These are phyloP conservation scores for Alsophila aescularia DNA, from an alignment of 2,888 invertebrate species.

Conservation along the genomic window DNA sequence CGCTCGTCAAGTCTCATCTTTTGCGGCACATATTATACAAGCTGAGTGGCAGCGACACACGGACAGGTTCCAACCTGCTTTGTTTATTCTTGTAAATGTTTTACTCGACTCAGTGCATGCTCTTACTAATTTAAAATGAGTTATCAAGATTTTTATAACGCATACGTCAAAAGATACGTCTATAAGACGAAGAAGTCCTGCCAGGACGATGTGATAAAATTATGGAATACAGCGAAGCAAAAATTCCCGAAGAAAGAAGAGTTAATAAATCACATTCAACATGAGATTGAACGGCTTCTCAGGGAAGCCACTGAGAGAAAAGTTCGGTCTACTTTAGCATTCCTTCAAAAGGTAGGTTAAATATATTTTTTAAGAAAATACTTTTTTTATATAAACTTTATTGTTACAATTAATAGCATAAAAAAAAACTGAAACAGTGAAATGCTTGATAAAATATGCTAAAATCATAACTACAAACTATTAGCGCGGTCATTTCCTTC, in stretches of 20 bases:
- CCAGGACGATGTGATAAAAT: conserved; percentile 22
- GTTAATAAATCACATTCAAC: conserved; percentile 30
- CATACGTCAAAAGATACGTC: conserved; percentile 22
- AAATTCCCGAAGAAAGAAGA: conserved; percentile 37
- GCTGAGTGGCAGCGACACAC: conserved; percentile 12
- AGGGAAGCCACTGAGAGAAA: conserved; percentile 26
- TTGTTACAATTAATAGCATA: not conserved
- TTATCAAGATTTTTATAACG: conserved; percentile 16
- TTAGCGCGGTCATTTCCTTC: too few species aligned
- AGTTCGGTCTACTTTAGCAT: conserved; percentile 35
- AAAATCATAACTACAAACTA: too few species aligned
- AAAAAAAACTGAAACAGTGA: too few species aligned
- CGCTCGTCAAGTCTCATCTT: too few species aligned
- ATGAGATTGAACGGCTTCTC: conserved; percentile 18
- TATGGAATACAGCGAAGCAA: conserved; percentile 37
- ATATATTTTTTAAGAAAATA: not conserved
- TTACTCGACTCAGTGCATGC: conserved; percentile 15
- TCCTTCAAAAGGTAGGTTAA: conserved; percentile 20
- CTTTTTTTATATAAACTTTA: not conserved
- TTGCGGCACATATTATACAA: too few species aligned
- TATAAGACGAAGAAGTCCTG: conserved; percentile 22
- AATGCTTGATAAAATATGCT: too few species aligned
- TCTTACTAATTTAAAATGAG: conserved; percentile 11
- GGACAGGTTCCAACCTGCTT: conserved; percentile 30
- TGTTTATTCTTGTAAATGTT: conserved; percentile 24